Evolutionary conservation across 2,113 vertebrate genomes (phyloP), one percentile per base, ranked within the genome.

Genomic region (Mandrillus leucophaeus): DNA sequence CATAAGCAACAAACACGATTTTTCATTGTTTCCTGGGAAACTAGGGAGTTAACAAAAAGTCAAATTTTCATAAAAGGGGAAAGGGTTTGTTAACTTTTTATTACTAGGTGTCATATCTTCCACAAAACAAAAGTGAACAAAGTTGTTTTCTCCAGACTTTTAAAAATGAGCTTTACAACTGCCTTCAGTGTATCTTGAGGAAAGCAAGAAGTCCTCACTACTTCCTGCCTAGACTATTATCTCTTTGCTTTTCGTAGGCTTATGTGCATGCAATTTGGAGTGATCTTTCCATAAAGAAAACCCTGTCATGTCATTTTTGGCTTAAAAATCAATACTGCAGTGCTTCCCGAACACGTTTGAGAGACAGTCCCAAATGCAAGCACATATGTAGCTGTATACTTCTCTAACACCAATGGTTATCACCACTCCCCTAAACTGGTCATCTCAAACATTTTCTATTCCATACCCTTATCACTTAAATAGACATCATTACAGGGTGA

Each of bases 401-500:
- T 86, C 50, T 80, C 38, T 35, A 48, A 66, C 48, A 57, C 43
- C 8, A 48, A 20, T 25, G 50, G 80, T 59, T 64, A 27, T 38
- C 20, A 93, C 8, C 27, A 30, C 0, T 66, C 16, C 48, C n/a
- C 48, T 82, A 89, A 73, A 79, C 3, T 30, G 57, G 61, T 80
- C 50, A 79, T 87, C 52, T 78, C 20, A 35, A 66, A 68, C 10
- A n/a, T 81, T 92, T 91, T 25, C 84, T 16, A 82, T 40, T 79
- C 80, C 55, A 84, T 23, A 81, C 4, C 6, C 14, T 88, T 64
- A 90, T 57, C 72, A 52, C 14, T 76, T 76, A 35, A 91, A 84
- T n/a, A 85, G n/a, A 94, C 94, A 86, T 88, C 61, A 76, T 85
- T 90, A 20, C 12, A 93, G 16, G n/a, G 48, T 93, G 17, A 92